A percentile compares a stretch with the other conserved stretches of the same genome.
Conservation (phyloP, 2,797 vertebrate species). For the Periophthalmus magnuspinnatus region DNA sequence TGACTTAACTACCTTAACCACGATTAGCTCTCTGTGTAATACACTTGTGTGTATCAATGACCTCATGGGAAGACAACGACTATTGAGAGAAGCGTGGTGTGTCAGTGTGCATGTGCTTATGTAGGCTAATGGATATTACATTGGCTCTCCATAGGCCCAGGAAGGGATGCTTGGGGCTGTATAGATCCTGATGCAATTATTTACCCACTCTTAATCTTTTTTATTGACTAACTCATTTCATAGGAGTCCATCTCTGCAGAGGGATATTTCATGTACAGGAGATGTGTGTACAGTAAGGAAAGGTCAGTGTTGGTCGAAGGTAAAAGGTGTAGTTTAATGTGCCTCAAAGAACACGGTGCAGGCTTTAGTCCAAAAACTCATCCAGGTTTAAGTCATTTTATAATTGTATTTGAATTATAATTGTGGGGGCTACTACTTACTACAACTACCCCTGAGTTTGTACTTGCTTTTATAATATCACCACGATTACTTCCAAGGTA, state of each 20-base stretch:
- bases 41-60: conserved; percentile 22
- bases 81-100: conserved; percentile 6
- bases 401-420: too few relatives aligned
- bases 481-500: too few relatives aligned
- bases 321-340: conserved; percentile 5
- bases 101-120: conserved; percentile 1
- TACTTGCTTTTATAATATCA: too few relatives aligned
- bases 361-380: background rate
- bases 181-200: conserved; percentile 35
- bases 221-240: conserved; percentile 18
- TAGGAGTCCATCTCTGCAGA: conserved; percentile 1
- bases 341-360: background rate
- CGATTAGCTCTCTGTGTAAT: conserved; percentile 25
- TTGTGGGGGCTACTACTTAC: too few relatives aligned
- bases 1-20: conserved; percentile 2
- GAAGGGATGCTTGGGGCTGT: conserved; percentile 17
- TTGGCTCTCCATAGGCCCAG: conserved; percentile 17
- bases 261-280: conserved; percentile 25
- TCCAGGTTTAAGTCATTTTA: background rate
- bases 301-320: conserved; percentile 19
- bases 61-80: conserved; percentile 23
- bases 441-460: too few relatives aligned
- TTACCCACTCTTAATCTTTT: conserved; percentile 33
- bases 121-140: conserved; percentile 32
- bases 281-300: background rate